Conservation (phyloP, 2,888 invertebrate species). For the Tupiocoris notatus region DNA sequence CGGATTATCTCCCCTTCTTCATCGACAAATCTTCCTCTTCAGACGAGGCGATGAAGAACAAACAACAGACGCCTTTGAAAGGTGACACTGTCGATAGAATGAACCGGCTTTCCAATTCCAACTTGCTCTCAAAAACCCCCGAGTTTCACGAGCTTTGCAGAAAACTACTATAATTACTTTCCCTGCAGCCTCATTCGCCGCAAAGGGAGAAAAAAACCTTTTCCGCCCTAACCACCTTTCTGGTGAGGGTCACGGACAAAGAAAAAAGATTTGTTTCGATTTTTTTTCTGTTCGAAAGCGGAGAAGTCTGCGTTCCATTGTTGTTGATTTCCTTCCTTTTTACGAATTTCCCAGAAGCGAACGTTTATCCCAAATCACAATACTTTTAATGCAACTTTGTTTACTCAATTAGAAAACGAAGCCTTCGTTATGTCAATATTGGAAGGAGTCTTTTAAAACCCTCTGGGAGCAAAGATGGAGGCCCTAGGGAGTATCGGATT, state of each 20-base stretch:
- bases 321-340: neutral
- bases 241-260: neutral
- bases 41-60: neutral
- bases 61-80: neutral
- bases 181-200: neutral
- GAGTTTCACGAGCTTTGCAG: neutral
- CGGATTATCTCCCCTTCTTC: neutral
- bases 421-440: slow-evolving; percentile 36
- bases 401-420: slow-evolving; percentile 39
- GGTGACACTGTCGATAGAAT: neutral
- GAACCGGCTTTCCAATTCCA: neutral
- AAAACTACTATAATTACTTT: slow-evolving; percentile 6
- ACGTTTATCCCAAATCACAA: slow-evolving; percentile 25
- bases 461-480: neutral
- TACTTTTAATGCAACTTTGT: slow-evolving; percentile 37
- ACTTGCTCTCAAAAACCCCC: neutral
- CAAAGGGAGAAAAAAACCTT: neutral
- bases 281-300: neutral
- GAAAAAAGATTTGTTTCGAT: neutral
- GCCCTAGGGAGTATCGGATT: neutral
- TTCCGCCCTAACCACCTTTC: neutral
- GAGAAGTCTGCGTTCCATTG: neutral
- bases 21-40: neutral
- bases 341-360: neutral
- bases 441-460: slow-evolving; percentile 7